A percentile compares a stretch with the other conserved stretches of the same genome.
These are phyloP conservation scores for Philopotamus ludificatus DNA, from an alignment of 1,140 invertebrate species.

Conservation along the genomic window DNA sequence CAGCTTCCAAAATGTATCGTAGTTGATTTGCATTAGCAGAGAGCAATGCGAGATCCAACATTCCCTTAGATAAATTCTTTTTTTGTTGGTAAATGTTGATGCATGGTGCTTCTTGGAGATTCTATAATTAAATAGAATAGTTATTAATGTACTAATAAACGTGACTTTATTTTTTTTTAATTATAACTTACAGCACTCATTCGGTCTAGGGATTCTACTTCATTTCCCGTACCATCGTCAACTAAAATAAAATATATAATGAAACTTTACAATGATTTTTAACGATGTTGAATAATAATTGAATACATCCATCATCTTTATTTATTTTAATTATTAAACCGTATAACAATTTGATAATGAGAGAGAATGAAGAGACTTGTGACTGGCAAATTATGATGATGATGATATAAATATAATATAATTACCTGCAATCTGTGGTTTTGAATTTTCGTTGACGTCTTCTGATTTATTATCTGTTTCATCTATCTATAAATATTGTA, in stretches of 20 bases:
- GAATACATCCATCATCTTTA: background rate
- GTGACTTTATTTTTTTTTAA: too few species aligned
- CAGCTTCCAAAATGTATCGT: conserved; percentile 77
- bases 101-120: conserved; percentile 60
- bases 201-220: too few species aligned
- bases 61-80: conserved; percentile 87
- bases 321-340: conserved; percentile 1
- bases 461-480: conserved; percentile 11
- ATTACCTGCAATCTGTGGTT: conserved; percentile 32
- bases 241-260: background rate
- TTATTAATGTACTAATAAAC: too few species aligned
- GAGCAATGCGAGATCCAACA: conserved; percentile 83
- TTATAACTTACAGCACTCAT: too few species aligned
- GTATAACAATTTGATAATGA: background rate
- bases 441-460: conserved; percentile 14
- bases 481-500: background rate
- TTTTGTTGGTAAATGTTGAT: conserved; percentile 89
- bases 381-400: too few species aligned
- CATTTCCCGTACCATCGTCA: too few species aligned
- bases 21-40: conserved; percentile 86
- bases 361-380: too few species aligned
- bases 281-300: too few species aligned
- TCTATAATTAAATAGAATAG: conserved; percentile 39
- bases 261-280: too few species aligned
- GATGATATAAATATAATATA: background rate